Base-by-base conservation (phyloP, 2,888 invertebrate species). In the Epirrhoe alternata region DNA sequence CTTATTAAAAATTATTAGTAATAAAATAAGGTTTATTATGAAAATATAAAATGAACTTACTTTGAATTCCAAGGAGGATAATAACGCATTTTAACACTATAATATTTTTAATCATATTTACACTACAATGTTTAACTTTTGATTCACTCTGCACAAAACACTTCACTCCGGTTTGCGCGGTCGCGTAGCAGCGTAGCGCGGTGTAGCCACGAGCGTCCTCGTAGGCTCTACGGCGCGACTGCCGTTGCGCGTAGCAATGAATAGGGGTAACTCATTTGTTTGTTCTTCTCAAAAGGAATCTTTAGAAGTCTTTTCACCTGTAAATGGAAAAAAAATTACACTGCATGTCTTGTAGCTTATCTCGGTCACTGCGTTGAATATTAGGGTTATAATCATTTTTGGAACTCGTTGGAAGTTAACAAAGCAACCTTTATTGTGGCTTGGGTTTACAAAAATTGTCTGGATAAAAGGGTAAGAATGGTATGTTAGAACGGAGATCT, bases 221-320 rank as follows among this genome's bases (percentile, higher is more conserved):
- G 55, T 64, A 69, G 72, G 72, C 72, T 72, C 79, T 81, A 79
- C 81, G 78, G 64, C 62, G 70, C 75, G 77, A 83, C 83, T 83
- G 82, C 68, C 74, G 69, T 68, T 74, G 77, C 75, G 77, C 72
- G 72, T 62, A 68, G 60, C 72, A 77, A 77, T 78, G 82, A 81
- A 80, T 78, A 42, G 79, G 72, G 77, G 77, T 79, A 79, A 80
- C 80, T 80, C 80, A 79, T 84, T 80, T 82, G 84, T 83, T 84
- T 83, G 80, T 79, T 82, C 77, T 79, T 79, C 82, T 80, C 78
- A 80, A 82, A 83, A 76, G 77, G 75, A 81, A 77, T 77, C 77
- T 79, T 76, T 76, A 77, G 74, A 71, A 76, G 69, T 77, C 79
- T 76, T 82, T 83, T 82, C 78, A 80, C 73, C 76, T 61, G 74